Evolutionary conservation across 2,888 invertebrate species (phyloP).

Genomic region (Nineta flava): DNA sequence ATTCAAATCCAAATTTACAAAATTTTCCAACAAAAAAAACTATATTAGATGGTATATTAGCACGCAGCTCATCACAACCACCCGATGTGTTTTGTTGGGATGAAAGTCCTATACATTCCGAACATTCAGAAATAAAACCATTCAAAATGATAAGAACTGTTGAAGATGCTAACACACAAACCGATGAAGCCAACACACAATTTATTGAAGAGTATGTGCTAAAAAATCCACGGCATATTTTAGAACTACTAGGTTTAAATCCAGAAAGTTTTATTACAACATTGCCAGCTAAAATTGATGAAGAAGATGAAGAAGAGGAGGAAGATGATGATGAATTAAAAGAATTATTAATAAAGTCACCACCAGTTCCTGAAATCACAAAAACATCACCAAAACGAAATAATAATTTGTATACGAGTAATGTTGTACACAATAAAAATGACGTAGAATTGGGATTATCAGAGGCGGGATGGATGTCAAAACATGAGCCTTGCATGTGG

Average conservation of each 20-base stretch:
- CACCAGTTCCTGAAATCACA: background rate
- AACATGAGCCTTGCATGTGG: background rate
- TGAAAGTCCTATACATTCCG: conserved; percentile 26
- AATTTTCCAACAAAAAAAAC: conserved; percentile 23
- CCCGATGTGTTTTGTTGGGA: conserved; percentile 73
- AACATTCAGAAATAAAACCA: conserved; percentile 18
- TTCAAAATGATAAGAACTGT: conserved; percentile 30
- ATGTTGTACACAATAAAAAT: background rate
- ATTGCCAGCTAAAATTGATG: conserved; percentile 16
- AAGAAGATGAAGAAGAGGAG: conserved; percentile 18
- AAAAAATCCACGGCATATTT: conserved; percentile 55
- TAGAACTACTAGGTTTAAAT: conserved; percentile 57
- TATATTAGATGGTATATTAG: conserved; percentile 34
- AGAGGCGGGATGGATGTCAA: background rate
- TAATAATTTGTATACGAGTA: background rate
- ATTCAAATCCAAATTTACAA: conserved; percentile 66
- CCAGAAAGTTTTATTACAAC: conserved; percentile 27
- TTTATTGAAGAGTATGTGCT: conserved; percentile 46
- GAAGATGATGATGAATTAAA: background rate
- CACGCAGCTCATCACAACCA: conserved; percentile 68
- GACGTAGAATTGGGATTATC: conserved; percentile 5
- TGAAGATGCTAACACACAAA: conserved; percentile 37
- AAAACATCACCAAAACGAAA: background rate
- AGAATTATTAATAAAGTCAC: background rate
- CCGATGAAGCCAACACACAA: conserved; percentile 39